Percentiles rank a stretch among this genome's conserved stretches.
These are phyloP conservation scores for Plusia festucae DNA, from an alignment of 2,888 invertebrate genomes.

Conservation along the genomic window DNA sequence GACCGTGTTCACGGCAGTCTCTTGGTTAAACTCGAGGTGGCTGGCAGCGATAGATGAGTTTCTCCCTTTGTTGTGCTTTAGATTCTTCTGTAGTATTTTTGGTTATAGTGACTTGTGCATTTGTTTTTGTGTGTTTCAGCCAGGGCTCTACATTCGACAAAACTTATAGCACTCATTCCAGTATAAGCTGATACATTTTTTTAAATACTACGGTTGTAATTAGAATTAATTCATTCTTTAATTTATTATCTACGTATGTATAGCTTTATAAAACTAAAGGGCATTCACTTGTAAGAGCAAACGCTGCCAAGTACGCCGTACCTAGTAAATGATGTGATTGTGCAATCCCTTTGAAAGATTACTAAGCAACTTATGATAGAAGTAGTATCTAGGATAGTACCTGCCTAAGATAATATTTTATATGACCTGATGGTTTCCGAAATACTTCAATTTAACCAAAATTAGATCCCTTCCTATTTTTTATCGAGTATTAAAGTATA, in stretches of 20 bases:
- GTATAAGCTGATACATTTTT: no score
- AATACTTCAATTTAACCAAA: no score
- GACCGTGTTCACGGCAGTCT: conserved; percentile 12
- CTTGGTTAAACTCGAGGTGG: not conserved
- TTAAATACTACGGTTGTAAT: not conserved
- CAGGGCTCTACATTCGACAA: not conserved
- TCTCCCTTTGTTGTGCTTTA: not conserved
- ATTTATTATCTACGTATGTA: not conserved
- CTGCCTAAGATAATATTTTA: conserved; percentile 1
- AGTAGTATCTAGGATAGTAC: no score
- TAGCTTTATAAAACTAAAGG: conserved; percentile 39
- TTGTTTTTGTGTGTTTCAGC: not conserved
- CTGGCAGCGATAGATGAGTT: not conserved
- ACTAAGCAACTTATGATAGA: no score
- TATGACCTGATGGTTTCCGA: not conserved
- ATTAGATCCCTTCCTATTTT: no score
- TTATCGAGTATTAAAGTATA: no score
- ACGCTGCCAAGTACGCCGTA: conserved; percentile 38
- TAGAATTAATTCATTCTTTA: not conserved
- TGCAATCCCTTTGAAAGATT: conserved; percentile 19
- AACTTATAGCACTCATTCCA: no score
- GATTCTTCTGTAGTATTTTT: not conserved
- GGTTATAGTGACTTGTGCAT: not conserved
- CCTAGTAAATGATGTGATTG: conserved; percentile 25
- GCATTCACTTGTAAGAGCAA: conserved; percentile 46